These are phyloP conservation scores for Mylabris sibirica DNA, from an alignment of 2,888 invertebrate species.

Conservation along the genomic window DNA sequence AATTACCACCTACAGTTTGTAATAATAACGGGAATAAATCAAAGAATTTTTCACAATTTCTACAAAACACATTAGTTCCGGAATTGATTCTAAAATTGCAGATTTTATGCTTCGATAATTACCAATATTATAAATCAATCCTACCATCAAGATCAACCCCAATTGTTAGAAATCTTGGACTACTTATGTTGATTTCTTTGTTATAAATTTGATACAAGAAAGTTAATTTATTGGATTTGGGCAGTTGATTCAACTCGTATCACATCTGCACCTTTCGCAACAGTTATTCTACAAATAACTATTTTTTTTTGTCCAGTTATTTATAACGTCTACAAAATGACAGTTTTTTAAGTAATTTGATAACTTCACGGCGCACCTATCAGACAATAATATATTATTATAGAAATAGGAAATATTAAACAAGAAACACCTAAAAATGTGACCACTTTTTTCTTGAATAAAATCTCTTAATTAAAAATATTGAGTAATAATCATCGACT, in stretches of 20 bases:
- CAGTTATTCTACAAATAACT: no score
- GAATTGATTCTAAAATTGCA: background rate
- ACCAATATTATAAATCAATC: background rate
- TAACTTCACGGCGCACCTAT: background rate
- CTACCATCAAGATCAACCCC: background rate
- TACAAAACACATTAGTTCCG: conserved; percentile 6
- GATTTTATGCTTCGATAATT: background rate
- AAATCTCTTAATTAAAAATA: background rate
- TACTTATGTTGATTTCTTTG: background rate
- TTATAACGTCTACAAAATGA: no score
- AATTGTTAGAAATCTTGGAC: background rate
- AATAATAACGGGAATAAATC: background rate
- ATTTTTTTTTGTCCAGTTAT: no score
- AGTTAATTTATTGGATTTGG: no score
- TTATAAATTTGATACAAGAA: no score
- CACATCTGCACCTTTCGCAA: no score
- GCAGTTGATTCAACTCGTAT: no score
- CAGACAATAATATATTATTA: background rate
- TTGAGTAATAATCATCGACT: background rate
- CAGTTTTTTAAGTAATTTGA: background rate
- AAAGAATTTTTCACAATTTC: background rate
- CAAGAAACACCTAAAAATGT: background rate
- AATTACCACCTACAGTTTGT: background rate
- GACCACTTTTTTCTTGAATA: background rate
- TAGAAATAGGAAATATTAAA: background rate